Evolutionary conservation across 2,888 invertebrate species (phyloP).

Genomic region (Malacosoma neustria): DNA sequence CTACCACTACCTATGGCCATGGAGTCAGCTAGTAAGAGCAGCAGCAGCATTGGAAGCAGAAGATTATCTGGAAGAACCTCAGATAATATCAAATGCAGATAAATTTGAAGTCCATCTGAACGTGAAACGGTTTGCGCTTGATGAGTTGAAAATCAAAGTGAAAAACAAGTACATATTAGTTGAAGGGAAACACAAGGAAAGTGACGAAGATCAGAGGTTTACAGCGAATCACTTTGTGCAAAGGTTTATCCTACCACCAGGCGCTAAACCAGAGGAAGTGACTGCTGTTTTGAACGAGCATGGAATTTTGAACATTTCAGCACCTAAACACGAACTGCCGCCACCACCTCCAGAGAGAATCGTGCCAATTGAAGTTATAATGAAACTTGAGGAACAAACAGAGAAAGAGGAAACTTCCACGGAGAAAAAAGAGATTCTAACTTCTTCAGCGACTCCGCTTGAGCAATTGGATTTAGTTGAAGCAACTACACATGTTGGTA

Average conservation of each 20-base stretch:
- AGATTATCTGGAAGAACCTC: slow-evolving; percentile 46
- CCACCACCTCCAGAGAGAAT: slow-evolving; percentile 54
- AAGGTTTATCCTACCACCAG: slow-evolving; percentile 49
- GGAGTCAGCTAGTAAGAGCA: slow-evolving; percentile 53
- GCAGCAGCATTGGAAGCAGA: slow-evolving; percentile 44
- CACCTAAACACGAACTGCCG: slow-evolving; percentile 55
- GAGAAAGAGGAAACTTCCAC: slow-evolving; percentile 22
- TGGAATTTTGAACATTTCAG: slow-evolving; percentile 43
- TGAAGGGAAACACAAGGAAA: slow-evolving; percentile 48
- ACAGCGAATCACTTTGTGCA: slow-evolving; percentile 60
- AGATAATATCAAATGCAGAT: slow-evolving; percentile 45
- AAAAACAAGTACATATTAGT: slow-evolving; percentile 55
- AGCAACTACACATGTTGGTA: slow-evolving; percentile 55
- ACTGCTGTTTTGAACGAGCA: slow-evolving; percentile 49
- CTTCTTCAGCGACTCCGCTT: slow-evolving; percentile 26
- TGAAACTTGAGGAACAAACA: slow-evolving; percentile 21
- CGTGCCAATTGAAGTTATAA: slow-evolving; percentile 49
- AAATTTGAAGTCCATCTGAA: slow-evolving; percentile 46
- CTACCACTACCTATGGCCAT: slow-evolving; percentile 59
- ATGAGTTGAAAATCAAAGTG: slow-evolving; percentile 54
- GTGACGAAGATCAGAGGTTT: slow-evolving; percentile 36
- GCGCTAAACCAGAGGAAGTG: slow-evolving; percentile 55
- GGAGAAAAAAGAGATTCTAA: slow-evolving; percentile 12
- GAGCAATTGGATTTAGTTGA: slow-evolving; percentile 44
- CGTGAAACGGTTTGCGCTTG: slow-evolving; percentile 52